phyloP scores from a whole-genome alignment of 2,797 vertebrate species.

The Schizothorax lantsangensis region DNA sequence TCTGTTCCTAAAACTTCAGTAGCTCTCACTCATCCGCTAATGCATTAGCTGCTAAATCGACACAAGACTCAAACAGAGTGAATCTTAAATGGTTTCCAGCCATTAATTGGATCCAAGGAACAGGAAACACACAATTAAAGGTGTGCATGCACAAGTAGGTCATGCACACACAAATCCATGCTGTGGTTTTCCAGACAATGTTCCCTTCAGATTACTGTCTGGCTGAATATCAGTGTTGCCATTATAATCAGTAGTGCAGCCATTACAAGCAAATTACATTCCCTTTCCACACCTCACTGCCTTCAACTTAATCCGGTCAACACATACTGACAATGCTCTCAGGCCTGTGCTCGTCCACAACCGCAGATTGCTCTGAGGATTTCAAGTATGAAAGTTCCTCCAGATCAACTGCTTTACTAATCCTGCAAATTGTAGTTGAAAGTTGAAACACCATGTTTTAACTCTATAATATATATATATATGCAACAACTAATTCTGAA shows the following conservation, averaged over 20 bases:
- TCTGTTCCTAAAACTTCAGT: slow-evolving; percentile 68
- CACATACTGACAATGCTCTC: slow-evolving; percentile 68
- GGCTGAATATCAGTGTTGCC: slow-evolving; percentile 54
- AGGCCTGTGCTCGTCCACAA: slow-evolving; percentile 62
- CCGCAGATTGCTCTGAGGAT: slow-evolving; percentile 36
- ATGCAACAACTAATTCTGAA: neutral
- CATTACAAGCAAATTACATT: slow-evolving; percentile 73
- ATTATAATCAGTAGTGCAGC: slow-evolving; percentile 61
- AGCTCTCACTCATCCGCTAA: slow-evolving; percentile 72
- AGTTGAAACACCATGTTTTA: slow-evolving; percentile 11
- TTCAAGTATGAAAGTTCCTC: slow-evolving; percentile 53
- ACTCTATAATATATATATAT: neutral
- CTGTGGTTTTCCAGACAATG: slow-evolving; percentile 55
- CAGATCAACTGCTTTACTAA: slow-evolving; percentile 21
- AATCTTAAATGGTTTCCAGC: slow-evolving; percentile 60
- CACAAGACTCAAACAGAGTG: slow-evolving; percentile 69
- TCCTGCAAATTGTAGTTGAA: slow-evolving; percentile 17
- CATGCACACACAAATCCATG: slow-evolving; percentile 33
- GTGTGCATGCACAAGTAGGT: slow-evolving; percentile 35
- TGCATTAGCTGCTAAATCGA: slow-evolving; percentile 69
- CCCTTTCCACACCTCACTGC: slow-evolving; percentile 63
- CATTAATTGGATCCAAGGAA: slow-evolving; percentile 54
- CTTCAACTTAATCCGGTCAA: slow-evolving; percentile 70
- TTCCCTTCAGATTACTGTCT: slow-evolving; percentile 63
- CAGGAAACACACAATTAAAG: slow-evolving; percentile 53